Evolutionary conservation across 2,888 invertebrate species (phyloP).

Genomic region (Panopea generosa): DNA sequence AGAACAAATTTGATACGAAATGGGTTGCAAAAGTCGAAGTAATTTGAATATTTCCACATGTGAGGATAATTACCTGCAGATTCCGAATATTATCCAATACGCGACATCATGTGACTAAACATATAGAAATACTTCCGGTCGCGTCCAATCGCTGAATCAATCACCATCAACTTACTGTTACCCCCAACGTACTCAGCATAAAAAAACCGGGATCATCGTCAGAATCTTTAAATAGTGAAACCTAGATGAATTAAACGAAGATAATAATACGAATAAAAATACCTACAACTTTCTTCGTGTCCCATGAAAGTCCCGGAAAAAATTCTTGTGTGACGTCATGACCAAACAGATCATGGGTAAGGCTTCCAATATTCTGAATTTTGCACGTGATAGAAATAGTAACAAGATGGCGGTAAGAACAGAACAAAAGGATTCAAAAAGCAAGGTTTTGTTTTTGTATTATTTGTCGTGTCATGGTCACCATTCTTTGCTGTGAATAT

Average conservation of each 20-base stretch:
- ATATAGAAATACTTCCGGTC: constrained; percentile 12
- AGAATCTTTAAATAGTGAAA: constrained; percentile 50
- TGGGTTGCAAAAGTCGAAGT: constrained; percentile 26
- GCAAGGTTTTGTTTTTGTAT: constrained; percentile 83
- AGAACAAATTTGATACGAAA: constrained; percentile 1
- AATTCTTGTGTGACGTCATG: constrained; percentile 50
- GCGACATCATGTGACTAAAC: constrained; percentile 49
- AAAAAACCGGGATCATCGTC: constrained; percentile 35
- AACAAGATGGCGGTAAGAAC: constrained; percentile 88
- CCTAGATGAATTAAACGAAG: constrained; percentile 53
- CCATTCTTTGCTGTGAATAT: constrained; percentile 85
- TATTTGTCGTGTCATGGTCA: constrained; percentile 84
- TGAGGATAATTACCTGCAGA: constrained; percentile 19
- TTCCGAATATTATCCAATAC: constrained; percentile 47
- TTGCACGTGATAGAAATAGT: constrained; percentile 71
- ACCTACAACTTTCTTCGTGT: constrained; percentile 8
- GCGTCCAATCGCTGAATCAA: constrained; percentile 21
- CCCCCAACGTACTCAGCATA: constrained; percentile 35
- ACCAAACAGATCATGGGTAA: constrained; percentile 60
- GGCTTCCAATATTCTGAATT: constrained; percentile 78
- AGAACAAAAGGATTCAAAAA: constrained; percentile 98
- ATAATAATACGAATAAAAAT: constrained; percentile 25
- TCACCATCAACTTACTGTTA: constrained; percentile 60
- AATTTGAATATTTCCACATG: constrained; percentile 25
- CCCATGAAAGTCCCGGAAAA: constrained; percentile 16